Evolutionary conservation across 2,797 vertebrate genomes (phyloP).

Genomic region (Luscinia luscinia): DNA sequence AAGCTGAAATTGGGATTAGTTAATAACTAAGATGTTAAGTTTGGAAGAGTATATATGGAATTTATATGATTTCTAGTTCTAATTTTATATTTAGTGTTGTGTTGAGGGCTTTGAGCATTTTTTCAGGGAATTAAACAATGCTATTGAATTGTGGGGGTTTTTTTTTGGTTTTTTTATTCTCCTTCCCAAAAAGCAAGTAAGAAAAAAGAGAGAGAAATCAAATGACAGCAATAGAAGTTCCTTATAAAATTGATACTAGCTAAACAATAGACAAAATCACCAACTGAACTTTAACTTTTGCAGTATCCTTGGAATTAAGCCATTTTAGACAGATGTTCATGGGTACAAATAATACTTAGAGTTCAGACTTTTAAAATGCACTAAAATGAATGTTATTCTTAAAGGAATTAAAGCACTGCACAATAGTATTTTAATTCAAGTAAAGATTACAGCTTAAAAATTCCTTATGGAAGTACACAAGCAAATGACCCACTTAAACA

Average conservation of each 20-base stretch:
- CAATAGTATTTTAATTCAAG: neutral
- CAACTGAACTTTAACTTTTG: neutral
- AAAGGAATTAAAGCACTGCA: neutral
- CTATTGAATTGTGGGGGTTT: neutral
- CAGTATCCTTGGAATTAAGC: neutral
- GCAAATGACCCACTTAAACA: constrained; percentile 8
- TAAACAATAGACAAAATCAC: constrained; percentile 6
- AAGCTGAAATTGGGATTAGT: neutral
- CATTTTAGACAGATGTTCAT: constrained; percentile 42
- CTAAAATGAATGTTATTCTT: neutral
- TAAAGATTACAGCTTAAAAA: constrained; percentile 4
- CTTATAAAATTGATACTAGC: neutral
- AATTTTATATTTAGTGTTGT: neutral
- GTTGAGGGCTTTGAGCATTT: neutral
- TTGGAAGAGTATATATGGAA: neutral
- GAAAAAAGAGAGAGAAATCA: neutral
- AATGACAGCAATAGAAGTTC: neutral
- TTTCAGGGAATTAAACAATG: neutral
- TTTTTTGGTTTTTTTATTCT: neutral
- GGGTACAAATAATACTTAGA: neutral
- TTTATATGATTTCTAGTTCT: neutral
- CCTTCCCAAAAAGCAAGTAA: neutral
- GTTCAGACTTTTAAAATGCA: constrained; percentile 1
- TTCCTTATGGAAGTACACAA: neutral
- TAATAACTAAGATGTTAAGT: constrained; percentile 32